Base-by-base conservation (phyloP, 2,797 vertebrate species). In the Emydoidea blandingii region DNA sequence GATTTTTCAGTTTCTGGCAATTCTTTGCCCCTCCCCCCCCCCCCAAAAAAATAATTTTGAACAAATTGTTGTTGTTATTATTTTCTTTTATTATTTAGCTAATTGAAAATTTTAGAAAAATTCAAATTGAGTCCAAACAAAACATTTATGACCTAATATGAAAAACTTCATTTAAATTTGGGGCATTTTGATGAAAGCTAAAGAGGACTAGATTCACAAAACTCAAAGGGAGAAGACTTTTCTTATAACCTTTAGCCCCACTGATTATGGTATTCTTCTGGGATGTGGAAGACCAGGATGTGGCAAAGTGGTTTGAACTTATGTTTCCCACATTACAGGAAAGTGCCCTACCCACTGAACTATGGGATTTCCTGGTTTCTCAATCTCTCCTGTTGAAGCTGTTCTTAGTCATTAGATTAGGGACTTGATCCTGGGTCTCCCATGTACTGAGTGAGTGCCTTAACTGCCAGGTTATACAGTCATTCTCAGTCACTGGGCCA, bases 11-110 rank as follows among this genome's bases (percentile, higher is more conserved):
- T 16, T 62, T 34, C 59, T 62, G 31, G 31, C 14, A 62, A 62
- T 34, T 25, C 23, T 5, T 12, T 31, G 47, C 50, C 29, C 31
- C 14, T 2, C 57, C 12, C 1, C 6, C 12, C 57, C 12, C 1
- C 6, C 12, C 29, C 2, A 16, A 7, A 12, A 59, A 31, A 18
- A n/a, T 19, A 18, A 19, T n/a, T 68, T 68, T n/a, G 8, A 68
- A 37, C 62, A 54, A 16, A 62, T 57, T 57, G 10, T 62, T 62
- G 6, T 34, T 62, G 15, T 62, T 62, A 6, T 59, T 62, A 16
- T 62, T 34, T n/a, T 57, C 29, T 57, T 57, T 29, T 57, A 57
- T 57, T 57, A 57, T 12, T 65, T 34, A 65, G 34, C 16, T 6
- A 62, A 62, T 62, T 65, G 62, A 19, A 65, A 19, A 62, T 4